Evolutionary conservation across 2,797 vertebrate species (phyloP).

Genomic region (Cheirogaleus major): DNA sequence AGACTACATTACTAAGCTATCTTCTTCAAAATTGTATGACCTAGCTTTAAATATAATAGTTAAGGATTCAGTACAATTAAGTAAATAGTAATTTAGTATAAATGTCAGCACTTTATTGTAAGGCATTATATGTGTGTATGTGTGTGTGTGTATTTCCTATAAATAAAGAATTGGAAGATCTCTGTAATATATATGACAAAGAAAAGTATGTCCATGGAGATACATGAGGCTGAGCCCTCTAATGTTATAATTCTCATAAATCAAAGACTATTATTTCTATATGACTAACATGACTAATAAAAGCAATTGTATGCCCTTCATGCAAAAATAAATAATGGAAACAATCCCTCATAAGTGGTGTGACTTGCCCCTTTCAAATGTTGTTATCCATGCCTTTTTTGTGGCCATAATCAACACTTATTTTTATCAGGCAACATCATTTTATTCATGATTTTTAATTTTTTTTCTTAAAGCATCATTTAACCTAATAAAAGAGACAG

Average conservation of each 20-base stretch:
- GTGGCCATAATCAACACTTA: not conserved
- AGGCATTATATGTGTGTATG: not conserved
- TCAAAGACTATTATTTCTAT: not conserved
- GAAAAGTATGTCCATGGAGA: not conserved
- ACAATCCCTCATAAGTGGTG: not conserved
- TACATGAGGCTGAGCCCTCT: not conserved
- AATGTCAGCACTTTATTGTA: not conserved
- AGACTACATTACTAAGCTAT: not conserved
- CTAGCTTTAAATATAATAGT: not conserved
- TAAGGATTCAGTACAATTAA: not conserved
- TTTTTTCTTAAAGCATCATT: not conserved
- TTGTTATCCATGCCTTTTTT: not conserved
- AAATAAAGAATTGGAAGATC: not conserved
- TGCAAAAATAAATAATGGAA: not conserved
- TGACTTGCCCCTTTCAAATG: not conserved
- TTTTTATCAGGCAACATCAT: not conserved
- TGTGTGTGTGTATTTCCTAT: not conserved
- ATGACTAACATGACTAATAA: not conserved
- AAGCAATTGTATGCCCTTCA: not conserved
- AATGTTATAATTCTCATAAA: not conserved
- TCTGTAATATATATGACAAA: not conserved
- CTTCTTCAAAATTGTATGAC: not conserved
- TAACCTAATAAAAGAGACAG: not conserved
- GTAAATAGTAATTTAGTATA: not conserved
- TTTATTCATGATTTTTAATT: not conserved